These are phyloP conservation scores for Cynoglossus semilaevis DNA, from an alignment of 2,113 vertebrate species.

Conservation along the genomic window DNA sequence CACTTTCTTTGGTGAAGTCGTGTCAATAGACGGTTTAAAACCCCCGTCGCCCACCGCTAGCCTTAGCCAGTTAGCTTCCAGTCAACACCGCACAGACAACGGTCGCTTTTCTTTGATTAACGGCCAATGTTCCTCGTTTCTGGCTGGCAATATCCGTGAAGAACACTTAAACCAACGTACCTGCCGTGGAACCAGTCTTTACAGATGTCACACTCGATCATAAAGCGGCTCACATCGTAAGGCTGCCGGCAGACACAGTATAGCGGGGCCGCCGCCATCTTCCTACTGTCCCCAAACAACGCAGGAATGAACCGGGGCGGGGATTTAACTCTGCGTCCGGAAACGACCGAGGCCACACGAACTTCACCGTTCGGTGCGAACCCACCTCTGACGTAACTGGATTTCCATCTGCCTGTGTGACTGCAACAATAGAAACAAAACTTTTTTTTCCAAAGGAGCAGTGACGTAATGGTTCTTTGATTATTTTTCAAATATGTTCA, in stretches of 20 bases:
- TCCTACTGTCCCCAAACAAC: constrained; percentile 83
- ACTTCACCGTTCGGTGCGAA: constrained; percentile 31
- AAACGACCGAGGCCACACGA: constrained; percentile 59
- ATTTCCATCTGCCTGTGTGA: constrained; percentile 52
- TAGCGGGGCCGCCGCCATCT: constrained; percentile 89
- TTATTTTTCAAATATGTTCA: background rate
- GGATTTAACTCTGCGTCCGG: constrained; percentile 50
- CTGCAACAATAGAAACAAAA: constrained; percentile 39
- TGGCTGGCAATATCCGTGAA: fast-evolving
- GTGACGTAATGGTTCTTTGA: constrained; percentile 21
- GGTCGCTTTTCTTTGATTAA: constrained; percentile 56
- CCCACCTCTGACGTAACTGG: constrained; percentile 62
- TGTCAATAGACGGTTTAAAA: constrained; percentile 73
- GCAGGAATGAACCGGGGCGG: constrained; percentile 72
- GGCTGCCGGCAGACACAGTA: constrained; percentile 98
- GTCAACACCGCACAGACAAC: constrained; percentile 36
- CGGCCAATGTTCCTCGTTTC: constrained; percentile 18
- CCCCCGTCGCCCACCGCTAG: constrained; percentile 66
- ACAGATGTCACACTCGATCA: constrained; percentile 98
- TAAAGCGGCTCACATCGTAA: constrained; percentile 96
- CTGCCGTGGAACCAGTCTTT: constrained; percentile 99
- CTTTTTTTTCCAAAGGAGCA: constrained; percentile 37
- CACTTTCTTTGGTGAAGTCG: constrained; percentile 56
- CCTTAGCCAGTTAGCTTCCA: constrained; percentile 60
- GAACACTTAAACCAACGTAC: constrained; percentile 64